Base-by-base conservation (phyloP, 2,113 vertebrate species). In the Pachyramphus minor region DNA sequence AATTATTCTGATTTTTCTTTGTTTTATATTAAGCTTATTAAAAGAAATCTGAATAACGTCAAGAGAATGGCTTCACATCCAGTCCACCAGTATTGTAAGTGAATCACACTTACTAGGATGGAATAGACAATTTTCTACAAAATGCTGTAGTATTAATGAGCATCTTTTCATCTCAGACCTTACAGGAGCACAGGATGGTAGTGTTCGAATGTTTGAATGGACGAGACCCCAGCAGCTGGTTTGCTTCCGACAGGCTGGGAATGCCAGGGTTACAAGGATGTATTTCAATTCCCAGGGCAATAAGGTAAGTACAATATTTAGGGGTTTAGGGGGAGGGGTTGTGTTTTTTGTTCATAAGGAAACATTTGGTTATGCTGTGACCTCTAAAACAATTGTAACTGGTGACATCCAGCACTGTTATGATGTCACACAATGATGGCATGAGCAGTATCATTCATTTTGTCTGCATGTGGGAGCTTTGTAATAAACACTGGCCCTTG, bases 151-250 rank as follows among this genome's bases (percentile, higher is more conserved):
- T 22, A 30, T 74, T 81, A 62, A 83, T 21, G 14, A 24, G 67
- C 12, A n/a, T 24, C 42, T 84, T 28, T 79, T 47, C 21, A 87
- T 49, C 79, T 84, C 89, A 99, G 99, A 99, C 96, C 98, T 99
- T 91, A 99, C 99, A 1, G 99, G 99, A 49, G 99, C 99, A 83
- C 99, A 99, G 92, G 99, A 99, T 33, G 99, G 99, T 41, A 99
- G 99, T 2, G 99, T 99, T 15, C 98, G 99, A 30, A 99, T 99
- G 99, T 99, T 99, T 96, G 99, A 99, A 56, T 99, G 99, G 99
- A 99, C 98, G 44, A 98, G 99, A 45, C 99, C 99, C 7, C 99
- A 99, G 96, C 99, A 99, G 45, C 92, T 99, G 75, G 98, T 99
- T 49, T 99, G 99, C 96, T 99, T 99, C 97, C 98, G 98, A 86